Evolutionary conservation across 2,113 vertebrate species (phyloP).

Genomic region (Electrona antarctica): DNA sequence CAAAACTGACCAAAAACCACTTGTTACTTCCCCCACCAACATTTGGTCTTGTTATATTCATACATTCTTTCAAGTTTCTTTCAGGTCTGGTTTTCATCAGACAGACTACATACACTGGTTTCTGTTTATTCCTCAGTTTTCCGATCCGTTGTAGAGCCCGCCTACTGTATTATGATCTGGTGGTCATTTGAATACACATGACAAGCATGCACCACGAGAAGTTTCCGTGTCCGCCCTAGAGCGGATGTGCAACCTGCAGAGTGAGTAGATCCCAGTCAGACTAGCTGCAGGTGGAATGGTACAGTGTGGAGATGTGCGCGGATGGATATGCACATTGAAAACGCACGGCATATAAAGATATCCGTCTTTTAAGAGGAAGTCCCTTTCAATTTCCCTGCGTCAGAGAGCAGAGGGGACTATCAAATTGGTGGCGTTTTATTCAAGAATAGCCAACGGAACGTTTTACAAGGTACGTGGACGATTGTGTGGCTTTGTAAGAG

Average conservation of each 20-base stretch:
- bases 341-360: slow-evolving; percentile 77
- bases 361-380: slow-evolving; percentile 70
- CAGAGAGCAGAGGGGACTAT: slow-evolving; percentile 71
- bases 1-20: too few relatives aligned
- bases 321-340: slow-evolving; percentile 75
- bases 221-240: too few relatives aligned
- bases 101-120: background rate
- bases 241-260: background rate
- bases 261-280: background rate
- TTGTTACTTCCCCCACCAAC: too few relatives aligned
- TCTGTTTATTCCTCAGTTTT: background rate
- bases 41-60: too few relatives aligned
- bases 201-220: too few relatives aligned
- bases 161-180: too few relatives aligned
- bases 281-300: background rate
- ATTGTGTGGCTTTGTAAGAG: fast-evolving
- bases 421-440: slow-evolving; percentile 74
- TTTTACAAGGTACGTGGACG: slow-evolving; percentile 64
- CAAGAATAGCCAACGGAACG: slow-evolving; percentile 74
- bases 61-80: too few relatives aligned
- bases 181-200: too few relatives aligned
- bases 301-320: slow-evolving; percentile 49
- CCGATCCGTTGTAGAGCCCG: too few relatives aligned
- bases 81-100: too few relatives aligned
- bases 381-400: slow-evolving; percentile 77